Conservation (phyloP, 2,888 invertebrate species). For the Beris morrisii region DNA sequence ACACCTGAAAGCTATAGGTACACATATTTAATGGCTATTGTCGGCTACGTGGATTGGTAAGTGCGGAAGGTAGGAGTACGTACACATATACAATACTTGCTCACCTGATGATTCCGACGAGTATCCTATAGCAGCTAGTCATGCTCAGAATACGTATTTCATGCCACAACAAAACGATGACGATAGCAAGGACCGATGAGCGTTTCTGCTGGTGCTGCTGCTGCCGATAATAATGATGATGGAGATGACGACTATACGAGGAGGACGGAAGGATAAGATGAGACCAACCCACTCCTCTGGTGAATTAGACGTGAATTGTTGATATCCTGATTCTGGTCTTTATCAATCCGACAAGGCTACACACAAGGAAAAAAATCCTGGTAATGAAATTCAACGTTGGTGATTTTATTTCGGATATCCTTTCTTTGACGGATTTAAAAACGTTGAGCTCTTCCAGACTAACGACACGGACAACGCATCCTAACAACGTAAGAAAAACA, state of each 20-base stretch:
- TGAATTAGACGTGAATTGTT: background rate
- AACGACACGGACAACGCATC: too few species aligned
- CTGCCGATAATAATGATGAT: constrained; percentile 7
- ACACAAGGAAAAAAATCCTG: background rate
- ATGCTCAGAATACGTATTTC: constrained; percentile 37
- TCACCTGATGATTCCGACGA: constrained; percentile 37
- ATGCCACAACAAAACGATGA: constrained; percentile 33
- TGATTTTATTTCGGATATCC: background rate
- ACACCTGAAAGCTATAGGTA: constrained; percentile 22
- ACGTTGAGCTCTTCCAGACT: too few species aligned
- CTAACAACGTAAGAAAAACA: too few species aligned
- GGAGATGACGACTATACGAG: constrained; percentile 11
- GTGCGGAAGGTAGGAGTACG: too few species aligned
- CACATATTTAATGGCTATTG: too few species aligned
- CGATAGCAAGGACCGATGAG: constrained; percentile 3
- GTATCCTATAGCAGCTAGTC: constrained; percentile 32
- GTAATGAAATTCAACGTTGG: background rate
- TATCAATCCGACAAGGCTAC: background rate
- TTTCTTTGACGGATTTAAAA: too few species aligned
- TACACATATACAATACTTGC: constrained; percentile 6
- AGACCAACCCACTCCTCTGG: background rate
- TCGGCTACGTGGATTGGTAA: too few species aligned
- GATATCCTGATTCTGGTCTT: background rate
- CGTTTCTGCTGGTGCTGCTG: background rate
- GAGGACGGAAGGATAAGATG: background rate